Conservation (phyloP, 2,888 invertebrate genomes). For the Pyrochroa serraticornis region DNA sequence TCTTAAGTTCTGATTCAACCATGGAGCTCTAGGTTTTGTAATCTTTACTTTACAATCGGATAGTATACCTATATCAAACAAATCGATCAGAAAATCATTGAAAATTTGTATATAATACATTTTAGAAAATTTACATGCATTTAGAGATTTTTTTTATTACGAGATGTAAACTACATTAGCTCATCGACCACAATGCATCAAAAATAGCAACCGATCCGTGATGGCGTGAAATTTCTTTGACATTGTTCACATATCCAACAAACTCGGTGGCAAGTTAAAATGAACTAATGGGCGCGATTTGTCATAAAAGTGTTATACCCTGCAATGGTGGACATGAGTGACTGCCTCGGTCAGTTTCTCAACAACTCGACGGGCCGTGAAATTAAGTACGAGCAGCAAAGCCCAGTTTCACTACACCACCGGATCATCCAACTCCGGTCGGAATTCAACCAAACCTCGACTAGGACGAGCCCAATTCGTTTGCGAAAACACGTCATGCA, state of each 20-base stretch:
- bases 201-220: no score
- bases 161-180: no score
- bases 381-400: slow-evolving; percentile 44
- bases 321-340: slow-evolving; percentile 20
- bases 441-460: slow-evolving; percentile 19
- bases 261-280: slow-evolving; percentile 9
- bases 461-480: slow-evolving; percentile 27
- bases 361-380: slow-evolving; percentile 41
- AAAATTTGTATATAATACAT: no score
- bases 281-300: slow-evolving; percentile 21
- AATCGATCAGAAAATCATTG: no score
- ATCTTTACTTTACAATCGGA: no score
- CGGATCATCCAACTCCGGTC: slow-evolving; percentile 30
- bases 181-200: no score
- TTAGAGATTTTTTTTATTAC: no score
- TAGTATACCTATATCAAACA: no score
- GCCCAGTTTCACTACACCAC: slow-evolving; percentile 29
- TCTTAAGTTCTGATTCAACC: no score
- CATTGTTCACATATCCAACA: not conserved
- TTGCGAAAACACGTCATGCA: slow-evolving; percentile 31
- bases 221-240: slow-evolving; percentile 13
- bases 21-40: no score
- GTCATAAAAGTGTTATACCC: slow-evolving; percentile 21
- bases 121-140: no score
- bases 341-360: slow-evolving; percentile 39